phyloP scores from a whole-genome alignment of 2,113 vertebrate species.

The Periophthalmodon schlosseri region DNA sequence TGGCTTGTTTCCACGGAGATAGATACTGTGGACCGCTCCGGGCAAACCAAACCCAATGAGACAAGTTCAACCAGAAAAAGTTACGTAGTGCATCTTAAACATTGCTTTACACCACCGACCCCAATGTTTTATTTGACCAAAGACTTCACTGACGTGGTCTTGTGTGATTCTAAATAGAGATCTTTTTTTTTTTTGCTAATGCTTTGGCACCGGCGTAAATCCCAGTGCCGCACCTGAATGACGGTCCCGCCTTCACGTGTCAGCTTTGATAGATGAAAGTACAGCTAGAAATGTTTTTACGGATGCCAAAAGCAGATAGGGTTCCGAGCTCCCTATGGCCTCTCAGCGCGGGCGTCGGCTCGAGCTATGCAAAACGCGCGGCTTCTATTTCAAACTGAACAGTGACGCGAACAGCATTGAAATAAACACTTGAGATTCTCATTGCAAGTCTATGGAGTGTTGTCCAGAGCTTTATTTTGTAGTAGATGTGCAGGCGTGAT shows the following conservation, averaged over 20 bases:
- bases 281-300: conserved; percentile 21
- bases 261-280: conserved; percentile 12
- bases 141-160: neutral
- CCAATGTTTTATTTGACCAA: too few relatives aligned
- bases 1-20: neutral
- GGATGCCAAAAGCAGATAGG: conserved; percentile 28
- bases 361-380: conserved; percentile 41
- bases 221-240: conserved; percentile 10
- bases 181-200: neutral
- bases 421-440: conserved; percentile 25
- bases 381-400: conserved; percentile 53
- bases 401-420: conserved; percentile 25
- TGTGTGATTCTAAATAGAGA: neutral
- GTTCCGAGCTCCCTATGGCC: conserved; percentile 20
- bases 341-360: neutral
- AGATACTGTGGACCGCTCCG: neutral
- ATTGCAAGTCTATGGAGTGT: conserved; percentile 22
- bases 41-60: too few relatives aligned
- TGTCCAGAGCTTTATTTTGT: conserved; percentile 26
- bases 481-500: conserved; percentile 20
- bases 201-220: neutral
- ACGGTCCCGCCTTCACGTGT: conserved; percentile 19
- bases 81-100: too few relatives aligned
- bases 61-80: neutral
- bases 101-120: too few relatives aligned